A percentile compares a stretch with the other conserved stretches of the same genome.
These are phyloP conservation scores for Anolis sagrei DNA, from an alignment of 2,113 vertebrate genomes.

Conservation along the genomic window DNA sequence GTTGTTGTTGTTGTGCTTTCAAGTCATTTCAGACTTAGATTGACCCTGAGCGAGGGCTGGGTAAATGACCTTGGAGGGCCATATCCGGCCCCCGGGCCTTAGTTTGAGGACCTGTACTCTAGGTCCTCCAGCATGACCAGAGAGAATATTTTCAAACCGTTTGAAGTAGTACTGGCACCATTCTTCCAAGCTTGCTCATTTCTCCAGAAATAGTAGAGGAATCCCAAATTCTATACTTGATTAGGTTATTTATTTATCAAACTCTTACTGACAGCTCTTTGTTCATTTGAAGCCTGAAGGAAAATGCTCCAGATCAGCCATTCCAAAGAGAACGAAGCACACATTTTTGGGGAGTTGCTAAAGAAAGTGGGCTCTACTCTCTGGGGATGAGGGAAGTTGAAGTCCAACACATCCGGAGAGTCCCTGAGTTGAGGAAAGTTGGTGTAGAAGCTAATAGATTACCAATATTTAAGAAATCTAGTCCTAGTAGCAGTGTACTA, in stretches of 20 bases:
- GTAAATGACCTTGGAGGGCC: too few relatives aligned
- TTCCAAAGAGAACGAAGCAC: background rate
- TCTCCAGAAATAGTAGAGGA: background rate
- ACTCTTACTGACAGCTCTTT: background rate
- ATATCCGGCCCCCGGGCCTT: too few relatives aligned
- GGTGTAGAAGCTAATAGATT: background rate
- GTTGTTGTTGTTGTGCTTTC: too few relatives aligned
- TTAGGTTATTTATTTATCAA: background rate
- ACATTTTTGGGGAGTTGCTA: background rate
- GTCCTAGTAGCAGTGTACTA: conserved; percentile 36
- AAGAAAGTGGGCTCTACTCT: background rate
- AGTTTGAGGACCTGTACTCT: too few relatives aligned
- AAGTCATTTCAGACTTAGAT: too few relatives aligned
- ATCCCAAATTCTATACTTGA: background rate
- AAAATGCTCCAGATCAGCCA: background rate
- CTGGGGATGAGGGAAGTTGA: background rate
- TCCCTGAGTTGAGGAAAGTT: background rate
- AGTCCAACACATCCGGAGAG: background rate
- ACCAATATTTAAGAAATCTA: background rate
- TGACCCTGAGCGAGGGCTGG: too few relatives aligned
- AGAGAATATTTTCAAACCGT: background rate
- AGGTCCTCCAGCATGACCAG: too few relatives aligned
- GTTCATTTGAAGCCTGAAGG: background rate
- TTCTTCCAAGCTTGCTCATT: background rate
- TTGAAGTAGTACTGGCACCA: background rate